Evolutionary conservation across 2,888 invertebrate species (phyloP), one percentile per base, ranked within the genome.

Genomic region (Drosophila barbarae): DNA sequence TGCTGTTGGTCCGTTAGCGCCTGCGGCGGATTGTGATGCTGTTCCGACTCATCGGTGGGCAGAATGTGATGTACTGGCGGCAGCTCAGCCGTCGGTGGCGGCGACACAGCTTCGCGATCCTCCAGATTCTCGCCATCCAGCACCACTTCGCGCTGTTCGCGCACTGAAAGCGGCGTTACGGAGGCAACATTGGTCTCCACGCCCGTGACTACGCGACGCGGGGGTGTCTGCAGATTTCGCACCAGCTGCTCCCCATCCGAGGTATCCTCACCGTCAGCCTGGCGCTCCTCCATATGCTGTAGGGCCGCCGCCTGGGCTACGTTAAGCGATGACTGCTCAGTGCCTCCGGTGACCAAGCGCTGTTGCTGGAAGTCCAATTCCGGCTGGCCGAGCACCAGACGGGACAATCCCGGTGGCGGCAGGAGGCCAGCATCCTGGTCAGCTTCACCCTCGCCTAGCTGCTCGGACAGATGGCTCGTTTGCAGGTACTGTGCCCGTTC

Each of bases 401-500:
- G 90, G 13, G 93, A 92, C 10, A 93, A 83, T 0, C 93, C 93
- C 0, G 93, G 92, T 4, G 93, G 93, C 1, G 93, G 93, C 68
- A 91, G 89, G 13, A 82, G 67, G 60, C 90, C 90, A 2, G 57
- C 50, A 10, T 66, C 66, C 41, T 52, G 47, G 71, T 92, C 91
- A 9, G 81, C 72, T 63, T 88, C 89, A 34, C 87, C 80, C 67
- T 88, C 89, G 53, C 87, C 80, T 18, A 72, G 70, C 71, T 87
- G 88, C 74, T 92, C 92, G 2, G 93, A 94, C 47, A 94, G 88
- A 81, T 94, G 94, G 18, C 94, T 94, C 3, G 94, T 95, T 89
- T 94, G 94, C 63, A 95, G 89, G 87, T 95, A 95, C 87, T 94
- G 93, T 86, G 94, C 94, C 61, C 94, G 90, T 77, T 95, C 94